Conservation (phyloP, 2,888 invertebrate species). For the Belgica antarctica region DNA sequence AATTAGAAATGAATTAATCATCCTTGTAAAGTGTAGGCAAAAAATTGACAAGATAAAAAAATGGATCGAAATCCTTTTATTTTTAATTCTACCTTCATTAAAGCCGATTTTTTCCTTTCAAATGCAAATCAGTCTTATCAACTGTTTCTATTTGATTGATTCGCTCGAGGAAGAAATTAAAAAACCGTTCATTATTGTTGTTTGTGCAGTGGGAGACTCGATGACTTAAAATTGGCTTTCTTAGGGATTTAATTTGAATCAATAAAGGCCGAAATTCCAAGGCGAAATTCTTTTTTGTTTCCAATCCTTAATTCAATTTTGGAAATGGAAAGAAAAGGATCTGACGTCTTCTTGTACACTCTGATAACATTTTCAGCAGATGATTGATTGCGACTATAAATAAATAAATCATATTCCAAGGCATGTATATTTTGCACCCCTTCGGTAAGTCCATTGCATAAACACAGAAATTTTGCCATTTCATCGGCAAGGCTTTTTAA, state of each 20-base stretch:
- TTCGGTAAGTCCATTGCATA: slow-evolving; percentile 11
- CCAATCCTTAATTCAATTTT: slow-evolving; percentile 25
- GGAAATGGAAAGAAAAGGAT: slow-evolving; percentile 17
- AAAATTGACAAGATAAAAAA: slow-evolving; percentile 38
- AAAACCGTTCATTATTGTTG: slow-evolving; percentile 40
- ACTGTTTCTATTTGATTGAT: slow-evolving; percentile 42
- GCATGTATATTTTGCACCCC: slow-evolving; percentile 20
- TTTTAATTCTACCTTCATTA: slow-evolving; percentile 35
- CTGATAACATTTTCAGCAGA: slow-evolving; percentile 36
- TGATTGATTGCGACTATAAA: slow-evolving; percentile 42
- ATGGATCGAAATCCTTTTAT: slow-evolving; percentile 21
- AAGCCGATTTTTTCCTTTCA: background rate
- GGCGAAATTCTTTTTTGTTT: slow-evolving; percentile 9
- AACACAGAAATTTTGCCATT: slow-evolving; percentile 38
- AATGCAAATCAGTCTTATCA: slow-evolving; percentile 41
- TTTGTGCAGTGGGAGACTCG: background rate
- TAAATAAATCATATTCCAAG: slow-evolving; percentile 41
- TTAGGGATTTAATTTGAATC: slow-evolving; percentile 40
- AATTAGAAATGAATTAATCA: slow-evolving; percentile 42
- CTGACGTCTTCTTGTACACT: slow-evolving; percentile 11
- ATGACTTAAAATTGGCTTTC: background rate
- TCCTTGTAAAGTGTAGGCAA: slow-evolving; percentile 14
- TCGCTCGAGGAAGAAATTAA: slow-evolving; percentile 31
- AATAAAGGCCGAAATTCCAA: slow-evolving; percentile 3
- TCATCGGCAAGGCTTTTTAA: slow-evolving; percentile 12